Conservation (phyloP, 2,113 vertebrate species). For the Pseudolaguvia tuberculata region DNA sequence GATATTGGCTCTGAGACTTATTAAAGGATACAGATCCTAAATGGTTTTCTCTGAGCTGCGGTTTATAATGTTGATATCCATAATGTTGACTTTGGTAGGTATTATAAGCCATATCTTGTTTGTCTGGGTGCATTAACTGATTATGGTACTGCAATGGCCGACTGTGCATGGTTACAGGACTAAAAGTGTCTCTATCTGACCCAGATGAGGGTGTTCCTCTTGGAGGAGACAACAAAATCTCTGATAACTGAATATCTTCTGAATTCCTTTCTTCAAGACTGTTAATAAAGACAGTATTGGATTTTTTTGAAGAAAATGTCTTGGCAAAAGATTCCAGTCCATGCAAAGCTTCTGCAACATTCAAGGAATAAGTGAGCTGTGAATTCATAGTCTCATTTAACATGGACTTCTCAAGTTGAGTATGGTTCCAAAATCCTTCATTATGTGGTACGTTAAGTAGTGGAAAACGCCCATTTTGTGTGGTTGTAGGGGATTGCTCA, state of each 20-base stretch:
- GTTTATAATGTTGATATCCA: slow-evolving; percentile 45
- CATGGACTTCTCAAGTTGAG: slow-evolving; percentile 67
- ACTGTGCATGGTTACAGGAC: slow-evolving; percentile 57
- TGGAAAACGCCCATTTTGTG: slow-evolving; percentile 63
- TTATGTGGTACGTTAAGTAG: slow-evolving; percentile 65
- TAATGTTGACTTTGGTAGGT: slow-evolving; percentile 43
- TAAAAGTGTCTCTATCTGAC: slow-evolving; percentile 71
- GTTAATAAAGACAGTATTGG: slow-evolving; percentile 67
- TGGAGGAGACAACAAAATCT: slow-evolving; percentile 46
- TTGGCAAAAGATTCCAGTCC: slow-evolving; percentile 83
- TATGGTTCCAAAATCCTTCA: slow-evolving; percentile 51
- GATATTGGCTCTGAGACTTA: slow-evolving; percentile 38
- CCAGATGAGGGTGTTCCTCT: slow-evolving; percentile 67
- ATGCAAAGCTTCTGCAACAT: slow-evolving; percentile 66
- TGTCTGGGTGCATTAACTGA: slow-evolving; percentile 55
- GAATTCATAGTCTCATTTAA: slow-evolving; percentile 32
- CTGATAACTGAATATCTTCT: slow-evolving; percentile 66
- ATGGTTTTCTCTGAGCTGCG: slow-evolving; percentile 29
- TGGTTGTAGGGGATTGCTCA: slow-evolving; percentile 55
- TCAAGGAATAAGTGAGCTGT: slow-evolving; percentile 59
- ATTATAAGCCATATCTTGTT: slow-evolving; percentile 17
- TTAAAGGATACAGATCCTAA: slow-evolving; percentile 23
- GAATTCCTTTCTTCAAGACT: slow-evolving; percentile 49
- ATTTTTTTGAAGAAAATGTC: slow-evolving; percentile 79
- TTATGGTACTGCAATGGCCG: slow-evolving; percentile 60